Base-by-base conservation (phyloP, 2,113 vertebrate genomes). In the Nipponia nippon region DNA sequence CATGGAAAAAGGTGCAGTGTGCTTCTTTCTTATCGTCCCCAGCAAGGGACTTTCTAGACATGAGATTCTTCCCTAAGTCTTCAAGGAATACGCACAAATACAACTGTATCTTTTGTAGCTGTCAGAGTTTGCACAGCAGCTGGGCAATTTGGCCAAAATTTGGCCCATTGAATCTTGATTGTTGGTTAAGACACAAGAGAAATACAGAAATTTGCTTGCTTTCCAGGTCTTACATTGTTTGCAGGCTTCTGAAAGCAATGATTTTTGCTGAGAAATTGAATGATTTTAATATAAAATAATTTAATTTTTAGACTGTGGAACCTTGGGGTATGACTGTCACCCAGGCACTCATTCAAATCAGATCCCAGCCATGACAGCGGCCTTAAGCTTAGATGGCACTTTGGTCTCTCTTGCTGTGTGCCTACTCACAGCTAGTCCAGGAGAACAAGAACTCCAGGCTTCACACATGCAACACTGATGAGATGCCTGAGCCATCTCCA, bases 391-490 rank as follows among this genome's bases (percentile, higher is more conserved):
- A 49, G 16, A 8, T 2, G 2, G 5, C 8, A 7, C 13, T 83
- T 59, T 30, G 22, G 5, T 63, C 4, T 84, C 22, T 52, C 81
- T 42, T 79, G 3, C 2, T 59, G 3, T 2, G 4, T 52, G 7
- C 11, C 40, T 83, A 2, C 18, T 61, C 22, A 19, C 6, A 30
- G 13, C 7, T 32, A 32, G 25, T 23, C 30, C 40, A 26, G 0
- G 3, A 66, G 29, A 90, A 58, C 10, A 47, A 22, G 25, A 79
- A 52, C 56, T 83, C 44, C 34, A 36, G 20, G 8, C 9, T 88
- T 13, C 17, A 61, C 14, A 19, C 0, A 0, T 47, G 7, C 22
- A 26, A 32, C 10, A 2, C 3, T 4, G 23, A 11, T 25, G 30
- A 30, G 12, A 32, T 63, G 22, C 10, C 21, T 34, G 34, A 87